Base-by-base conservation (phyloP, 1,140 invertebrate genomes). In the Drosophila kohkoa region DNA sequence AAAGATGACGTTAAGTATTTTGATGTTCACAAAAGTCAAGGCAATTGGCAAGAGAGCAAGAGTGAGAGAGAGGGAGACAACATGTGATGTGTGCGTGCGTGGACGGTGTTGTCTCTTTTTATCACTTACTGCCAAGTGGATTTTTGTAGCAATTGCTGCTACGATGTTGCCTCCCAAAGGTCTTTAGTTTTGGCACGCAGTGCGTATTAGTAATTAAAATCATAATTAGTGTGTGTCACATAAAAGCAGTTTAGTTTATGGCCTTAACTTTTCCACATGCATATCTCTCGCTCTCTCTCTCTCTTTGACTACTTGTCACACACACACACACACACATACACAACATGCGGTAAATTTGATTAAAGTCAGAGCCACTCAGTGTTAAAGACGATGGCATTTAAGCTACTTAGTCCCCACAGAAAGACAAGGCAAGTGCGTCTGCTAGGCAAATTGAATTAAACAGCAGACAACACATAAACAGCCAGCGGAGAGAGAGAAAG, bases 171-270 rank as follows among this genome's bases (percentile, higher is more conserved):
- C 30, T 63, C 68, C 54, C 68, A 55, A 20, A 7, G 60, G 60
- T 72, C 46, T 76, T 72, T 76, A 72, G 49, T 41, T 5, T 25
- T 28, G 68, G 6, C 75, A 15, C 64, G 68, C 64, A 74, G 63
- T 73, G 75, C 75, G 70, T 77, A 77, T 77, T 65, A 73, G 48
- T 57, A 77, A 77, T 77, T 77, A 68, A 77, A 74, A 63, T 62
- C 58, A 77, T 77, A 77, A 77, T 77, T 67, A 67, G 54, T 68
- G 28, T 38, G 16, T 67, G 63, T 51, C 68, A 66, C 55, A 60
- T 74, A 41, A 74, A 76, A 76, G 67, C 74, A 65, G 30, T 76
- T 72, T 60, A 71, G 46, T 52, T 65, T 63, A 20, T 51, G 51
- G 15, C 57, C 60, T 60, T 35, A 60, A 60, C 46, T 67, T 71